Conservation (phyloP, 2,888 invertebrate species). For the Corbicula japonica region DNA sequence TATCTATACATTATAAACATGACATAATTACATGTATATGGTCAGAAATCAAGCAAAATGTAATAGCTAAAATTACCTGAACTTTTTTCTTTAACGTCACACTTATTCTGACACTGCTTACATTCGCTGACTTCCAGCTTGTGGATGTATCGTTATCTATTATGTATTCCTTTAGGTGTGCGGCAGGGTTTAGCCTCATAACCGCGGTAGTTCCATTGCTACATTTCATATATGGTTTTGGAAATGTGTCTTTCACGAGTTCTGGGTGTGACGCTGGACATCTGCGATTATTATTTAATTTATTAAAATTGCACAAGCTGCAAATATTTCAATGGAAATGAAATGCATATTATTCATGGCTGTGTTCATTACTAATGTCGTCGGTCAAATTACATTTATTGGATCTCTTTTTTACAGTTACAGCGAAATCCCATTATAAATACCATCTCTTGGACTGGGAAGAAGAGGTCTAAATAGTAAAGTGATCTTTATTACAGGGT, state of each 20-base stretch:
- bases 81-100: neutral
- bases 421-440: too few species aligned
- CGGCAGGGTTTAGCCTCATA: slow-evolving; percentile 7
- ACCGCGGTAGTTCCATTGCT: neutral
- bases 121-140: slow-evolving; percentile 7
- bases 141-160: slow-evolving; percentile 9
- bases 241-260: neutral
- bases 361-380: too few species aligned
- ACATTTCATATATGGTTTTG: slow-evolving; percentile 10
- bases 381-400: too few species aligned
- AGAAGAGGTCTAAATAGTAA: too few species aligned
- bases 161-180: neutral
- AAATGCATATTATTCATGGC: too few species aligned
- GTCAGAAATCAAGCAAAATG: too few species aligned
- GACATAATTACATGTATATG: too few species aligned
- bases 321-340: too few species aligned
- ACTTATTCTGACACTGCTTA: neutral
- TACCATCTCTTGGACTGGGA: too few species aligned
- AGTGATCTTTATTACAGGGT: too few species aligned
- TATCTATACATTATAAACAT: too few species aligned
- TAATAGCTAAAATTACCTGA: neutral
- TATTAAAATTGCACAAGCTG: neutral
- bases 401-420: too few species aligned
- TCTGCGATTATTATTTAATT: neutral
- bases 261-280: slow-evolving; percentile 8